phyloP scores from a whole-genome alignment of 2,888 invertebrate genomes.

The Gasteruption jaculator region DNA sequence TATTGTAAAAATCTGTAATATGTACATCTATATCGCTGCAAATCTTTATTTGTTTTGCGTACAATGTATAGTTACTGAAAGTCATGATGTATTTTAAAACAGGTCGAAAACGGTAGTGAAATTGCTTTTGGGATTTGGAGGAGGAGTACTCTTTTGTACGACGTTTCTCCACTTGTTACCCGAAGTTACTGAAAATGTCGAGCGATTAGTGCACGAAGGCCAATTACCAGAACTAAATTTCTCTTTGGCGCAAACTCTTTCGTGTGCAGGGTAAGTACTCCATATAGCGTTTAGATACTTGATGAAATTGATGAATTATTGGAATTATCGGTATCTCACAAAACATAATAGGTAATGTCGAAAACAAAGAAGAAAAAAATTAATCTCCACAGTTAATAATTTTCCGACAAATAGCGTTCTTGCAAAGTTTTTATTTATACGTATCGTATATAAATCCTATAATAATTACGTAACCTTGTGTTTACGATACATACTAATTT shows the following conservation, averaged over 20 bases:
- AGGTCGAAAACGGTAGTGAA: slow-evolving; percentile 53
- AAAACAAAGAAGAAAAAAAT: too few relatives aligned
- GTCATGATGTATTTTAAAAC: slow-evolving; percentile 9
- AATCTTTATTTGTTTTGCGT: neutral
- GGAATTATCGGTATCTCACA: too few relatives aligned
- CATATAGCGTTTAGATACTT: too few relatives aligned
- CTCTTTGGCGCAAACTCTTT: slow-evolving; percentile 66
- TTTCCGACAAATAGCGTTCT: too few relatives aligned
- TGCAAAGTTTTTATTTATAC: too few relatives aligned
- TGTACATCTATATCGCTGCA: neutral
- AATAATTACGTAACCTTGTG: too few relatives aligned
- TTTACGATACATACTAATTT: too few relatives aligned
- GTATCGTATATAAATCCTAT: too few relatives aligned
- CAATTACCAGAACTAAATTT: slow-evolving; percentile 57
- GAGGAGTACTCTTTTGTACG: slow-evolving; percentile 78
- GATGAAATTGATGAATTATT: too few relatives aligned
- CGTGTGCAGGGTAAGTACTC: slow-evolving; percentile 58
- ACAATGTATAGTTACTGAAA: slow-evolving; percentile 1
- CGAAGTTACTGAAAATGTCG: slow-evolving; percentile 69
- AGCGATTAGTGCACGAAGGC: slow-evolving; percentile 54
- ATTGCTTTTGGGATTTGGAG: slow-evolving; percentile 72
- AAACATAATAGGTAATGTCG: too few relatives aligned
- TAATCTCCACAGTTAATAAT: too few relatives aligned
- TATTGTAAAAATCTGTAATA: neutral
- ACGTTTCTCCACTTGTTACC: slow-evolving; percentile 79